These are phyloP conservation scores for Metallyticus violacea DNA, from an alignment of 2,888 invertebrate genomes.

Conservation along the genomic window DNA sequence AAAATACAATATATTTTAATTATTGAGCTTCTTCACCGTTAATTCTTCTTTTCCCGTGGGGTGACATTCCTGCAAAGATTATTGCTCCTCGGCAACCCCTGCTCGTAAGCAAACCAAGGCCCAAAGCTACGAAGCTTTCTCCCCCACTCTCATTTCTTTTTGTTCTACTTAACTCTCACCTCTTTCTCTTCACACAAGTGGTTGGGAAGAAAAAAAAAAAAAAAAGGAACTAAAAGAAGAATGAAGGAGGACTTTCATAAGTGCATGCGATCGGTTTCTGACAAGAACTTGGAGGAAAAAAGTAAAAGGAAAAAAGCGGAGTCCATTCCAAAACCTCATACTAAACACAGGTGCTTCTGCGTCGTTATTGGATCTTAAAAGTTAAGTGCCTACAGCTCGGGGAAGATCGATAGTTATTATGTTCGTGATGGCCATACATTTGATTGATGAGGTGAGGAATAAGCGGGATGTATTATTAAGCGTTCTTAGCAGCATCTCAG, in stretches of 20 bases:
- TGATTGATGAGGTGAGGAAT: not conserved
- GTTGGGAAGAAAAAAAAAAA: not conserved
- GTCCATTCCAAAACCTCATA: not conserved
- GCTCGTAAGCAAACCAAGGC: not conserved
- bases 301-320: not conserved
- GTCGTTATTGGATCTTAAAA: not conserved
- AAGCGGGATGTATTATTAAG: not conserved
- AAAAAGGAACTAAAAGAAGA: not conserved
- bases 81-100: not conserved
- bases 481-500: not conserved
- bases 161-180: not conserved
- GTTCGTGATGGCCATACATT: not conserved
- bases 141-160: not conserved
- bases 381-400: not conserved
- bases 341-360: not conserved
- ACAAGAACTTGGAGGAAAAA: not conserved
- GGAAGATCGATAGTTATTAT: not conserved
- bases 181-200: not conserved
- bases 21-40: not conserved
- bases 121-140: not conserved
- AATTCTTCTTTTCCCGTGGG: not conserved
- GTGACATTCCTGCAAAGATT: not conserved
- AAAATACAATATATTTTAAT: not conserved
- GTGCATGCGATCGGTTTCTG: not conserved
- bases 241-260: not conserved